Conservation (phyloP, 1,140 invertebrate genomes). For the Sinonovacula constricta region DNA sequence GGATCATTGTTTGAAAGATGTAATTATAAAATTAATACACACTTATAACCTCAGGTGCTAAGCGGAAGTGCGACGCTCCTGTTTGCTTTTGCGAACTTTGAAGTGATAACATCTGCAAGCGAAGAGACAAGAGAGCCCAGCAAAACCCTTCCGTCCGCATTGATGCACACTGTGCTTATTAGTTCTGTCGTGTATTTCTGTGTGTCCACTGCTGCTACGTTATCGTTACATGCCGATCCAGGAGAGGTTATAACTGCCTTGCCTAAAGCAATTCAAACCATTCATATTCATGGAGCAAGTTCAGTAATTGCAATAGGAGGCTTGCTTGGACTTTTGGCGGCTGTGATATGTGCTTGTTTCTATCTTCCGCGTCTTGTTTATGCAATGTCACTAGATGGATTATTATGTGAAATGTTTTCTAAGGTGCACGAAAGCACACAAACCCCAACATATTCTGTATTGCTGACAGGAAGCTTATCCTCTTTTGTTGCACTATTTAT, state of each 20-base stretch:
- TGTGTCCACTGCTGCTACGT: conserved; percentile 70
- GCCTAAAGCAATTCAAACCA: conserved; percentile 60
- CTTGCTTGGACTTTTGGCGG: conserved; percentile 67
- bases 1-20: too few species aligned
- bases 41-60: conserved; percentile 64
- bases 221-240: conserved; percentile 70
- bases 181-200: conserved; percentile 66
- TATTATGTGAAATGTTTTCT: conserved; percentile 87
- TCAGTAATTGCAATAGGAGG: conserved; percentile 74
- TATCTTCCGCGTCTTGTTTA: conserved; percentile 96
- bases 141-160: conserved; percentile 67
- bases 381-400: conserved; percentile 93
- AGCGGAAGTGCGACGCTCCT: conserved; percentile 71
- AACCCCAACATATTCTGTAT: conserved; percentile 86
- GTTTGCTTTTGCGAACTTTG: conserved; percentile 70
- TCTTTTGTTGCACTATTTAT: conserved; percentile 87
- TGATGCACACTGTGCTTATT: conserved; percentile 67
- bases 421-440: conserved; percentile 76
- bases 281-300: conserved; percentile 68
- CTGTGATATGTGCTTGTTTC: conserved; percentile 94
- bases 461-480: conserved; percentile 86
- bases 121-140: conserved; percentile 74
- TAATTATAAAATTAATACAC: not conserved
- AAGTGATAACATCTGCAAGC: conserved; percentile 89
- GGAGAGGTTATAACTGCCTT: conserved; percentile 58